Percentiles rank a stretch among this genome's conserved stretches.
phyloP scores from a whole-genome alignment of 2,797 vertebrate genomes.

The Holocentrus rufus region DNA sequence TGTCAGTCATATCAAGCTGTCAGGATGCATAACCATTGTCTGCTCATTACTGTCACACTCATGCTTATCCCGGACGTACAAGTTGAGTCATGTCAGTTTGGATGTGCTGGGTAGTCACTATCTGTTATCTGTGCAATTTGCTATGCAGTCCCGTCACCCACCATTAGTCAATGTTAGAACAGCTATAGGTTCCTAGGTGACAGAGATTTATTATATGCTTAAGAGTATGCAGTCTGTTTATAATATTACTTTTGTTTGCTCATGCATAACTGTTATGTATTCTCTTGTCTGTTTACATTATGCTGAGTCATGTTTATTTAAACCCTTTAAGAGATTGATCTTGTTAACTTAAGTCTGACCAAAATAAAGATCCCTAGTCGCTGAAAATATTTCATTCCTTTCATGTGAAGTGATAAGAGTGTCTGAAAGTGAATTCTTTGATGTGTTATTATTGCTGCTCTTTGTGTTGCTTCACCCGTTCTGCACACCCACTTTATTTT shows the following conservation, averaged over 20 bases:
- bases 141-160: conserved; percentile 19
- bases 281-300: not conserved
- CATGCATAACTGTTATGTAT: conserved; percentile 5
- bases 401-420: conserved; percentile 6
- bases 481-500: too few relatives aligned
- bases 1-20: conserved; percentile 59
- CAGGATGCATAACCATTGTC: conserved; percentile 55
- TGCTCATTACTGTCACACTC: conserved; percentile 53
- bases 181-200: conserved; percentile 14
- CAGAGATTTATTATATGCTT: conserved; percentile 9
- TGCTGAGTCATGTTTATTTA: conserved; percentile 31
- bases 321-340: conserved; percentile 5
- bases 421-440: conserved; percentile 29
- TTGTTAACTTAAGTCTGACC: conserved; percentile 25
- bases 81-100: conserved; percentile 64
- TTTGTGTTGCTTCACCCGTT: conserved; percentile 16
- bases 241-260: conserved; percentile 26
- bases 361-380: conserved; percentile 54
- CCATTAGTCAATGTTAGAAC: conserved; percentile 23
- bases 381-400: conserved; percentile 19
- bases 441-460: conserved; percentile 18
- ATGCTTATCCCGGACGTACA: conserved; percentile 43
- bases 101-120: conserved; percentile 52
- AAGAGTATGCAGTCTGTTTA: conserved; percentile 18
- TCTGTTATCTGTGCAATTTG: conserved; percentile 57